Conservation (phyloP, 2,888 invertebrate genomes). For the Macaria liturata region DNA sequence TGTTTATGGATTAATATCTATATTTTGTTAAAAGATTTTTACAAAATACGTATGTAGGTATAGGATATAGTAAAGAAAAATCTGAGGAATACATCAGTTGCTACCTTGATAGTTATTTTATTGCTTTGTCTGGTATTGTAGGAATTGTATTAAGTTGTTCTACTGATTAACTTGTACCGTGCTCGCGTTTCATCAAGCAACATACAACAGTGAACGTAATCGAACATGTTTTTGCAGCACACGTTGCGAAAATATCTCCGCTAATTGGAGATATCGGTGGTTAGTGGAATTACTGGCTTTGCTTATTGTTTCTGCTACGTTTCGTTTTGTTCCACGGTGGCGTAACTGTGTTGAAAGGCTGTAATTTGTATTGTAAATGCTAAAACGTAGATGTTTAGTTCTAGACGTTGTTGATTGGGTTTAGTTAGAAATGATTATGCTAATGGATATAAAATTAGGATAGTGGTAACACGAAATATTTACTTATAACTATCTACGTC, state of each 20-base stretch:
- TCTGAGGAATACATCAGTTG: too few relatives aligned
- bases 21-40: too few relatives aligned
- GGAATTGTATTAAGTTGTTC: too few relatives aligned
- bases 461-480: too few relatives aligned
- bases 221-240: slow-evolving; percentile 29
- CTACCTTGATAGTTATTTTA: too few relatives aligned
- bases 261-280: slow-evolving; percentile 27
- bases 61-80: too few relatives aligned
- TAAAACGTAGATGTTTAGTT: neutral
- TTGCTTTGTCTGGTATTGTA: too few relatives aligned
- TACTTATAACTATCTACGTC: too few relatives aligned
- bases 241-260: slow-evolving; percentile 35
- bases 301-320: slow-evolving; percentile 27
- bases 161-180: neutral
- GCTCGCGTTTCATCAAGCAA: slow-evolving; percentile 12
- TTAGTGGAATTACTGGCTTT: slow-evolving; percentile 1
- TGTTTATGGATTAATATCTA: too few relatives aligned
- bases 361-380: slow-evolving; percentile 1
- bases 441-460: too few relatives aligned
- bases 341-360: slow-evolving; percentile 5
- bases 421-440: too few relatives aligned
- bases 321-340: slow-evolving; percentile 13
- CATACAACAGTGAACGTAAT: slow-evolving; percentile 43
- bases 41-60: too few relatives aligned
- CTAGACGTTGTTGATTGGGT: neutral